Evolutionary conservation across 2,888 invertebrate genomes (phyloP), one percentile per base, ranked within the genome.

Genomic region (Gerris lacustris): DNA sequence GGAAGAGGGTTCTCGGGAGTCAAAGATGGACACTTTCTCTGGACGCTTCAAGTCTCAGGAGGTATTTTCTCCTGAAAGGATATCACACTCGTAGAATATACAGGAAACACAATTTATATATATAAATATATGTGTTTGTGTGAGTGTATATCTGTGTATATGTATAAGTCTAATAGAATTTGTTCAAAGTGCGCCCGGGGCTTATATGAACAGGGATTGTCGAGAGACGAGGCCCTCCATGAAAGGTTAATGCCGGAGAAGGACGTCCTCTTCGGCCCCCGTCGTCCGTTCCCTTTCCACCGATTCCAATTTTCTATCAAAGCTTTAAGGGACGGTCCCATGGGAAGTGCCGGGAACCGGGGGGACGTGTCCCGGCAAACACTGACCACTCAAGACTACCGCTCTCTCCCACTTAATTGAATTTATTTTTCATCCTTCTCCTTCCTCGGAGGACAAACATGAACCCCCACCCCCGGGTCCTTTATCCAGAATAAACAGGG

Each of bases 251-350:
- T 64, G 64, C 64, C 5, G 9, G 55, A 55, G 55, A 47, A 47
- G 11, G 47, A 15, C 9, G 15, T 15, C 15, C 31, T 31, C 31
- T 31, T 31, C 31, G 31, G 31, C 2, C 7, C 31, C 64, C 64
- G 17, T 64, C 17, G 64, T 18, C 64, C 64, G 17, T 64, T 6
- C 64, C 64, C 64, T 64, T 64, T 64, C 18, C 17, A 64, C 64
- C 18, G 31, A 31, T 64, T 64, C 64, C 64, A 64, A 64, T 64
- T 64, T 64, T 64, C 64, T 64, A 64, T 64, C 64, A 64, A 64
- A 64, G 64, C 18, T 55, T 55, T 55, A 55, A 55, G 55, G 55
- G 55, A 55, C 31, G 11, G 64, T 64, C 64, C 64, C 64, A 2
- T 7, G 64, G 64, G 64, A 31, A 18, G 17, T n/a, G 31, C 55